Evolutionary conservation across 2,888 invertebrate species (phyloP).

Genomic region (Willowsia nigromaculata): DNA sequence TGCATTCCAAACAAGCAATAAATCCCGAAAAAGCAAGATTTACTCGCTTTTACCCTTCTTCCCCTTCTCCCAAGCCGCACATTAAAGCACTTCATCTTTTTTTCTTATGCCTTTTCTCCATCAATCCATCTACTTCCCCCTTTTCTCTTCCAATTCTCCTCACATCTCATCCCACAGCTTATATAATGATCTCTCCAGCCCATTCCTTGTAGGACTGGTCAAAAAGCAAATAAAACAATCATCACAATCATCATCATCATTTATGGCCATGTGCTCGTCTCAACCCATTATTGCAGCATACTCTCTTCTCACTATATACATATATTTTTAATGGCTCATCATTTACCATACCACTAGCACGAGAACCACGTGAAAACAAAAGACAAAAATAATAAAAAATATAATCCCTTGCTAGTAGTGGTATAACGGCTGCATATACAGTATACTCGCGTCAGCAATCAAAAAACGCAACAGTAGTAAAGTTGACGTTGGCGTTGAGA

Average conservation of each 20-base stretch:
- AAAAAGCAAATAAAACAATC: background rate
- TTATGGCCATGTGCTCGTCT: slow-evolving; percentile 60
- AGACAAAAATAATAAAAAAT: background rate
- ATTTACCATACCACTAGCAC: background rate
- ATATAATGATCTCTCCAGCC: background rate
- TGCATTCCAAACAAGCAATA: background rate
- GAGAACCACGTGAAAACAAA: slow-evolving; percentile 14
- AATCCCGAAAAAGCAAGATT: background rate
- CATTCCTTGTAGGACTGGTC: background rate
- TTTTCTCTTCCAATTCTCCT: background rate
- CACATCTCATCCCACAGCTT: background rate
- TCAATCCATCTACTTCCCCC: background rate
- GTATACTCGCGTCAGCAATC: background rate
- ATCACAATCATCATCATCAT: slow-evolving; percentile 10
- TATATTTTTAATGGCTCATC: background rate
- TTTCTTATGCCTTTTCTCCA: background rate
- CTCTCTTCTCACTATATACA: too few relatives aligned
- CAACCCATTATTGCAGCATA: too few relatives aligned
- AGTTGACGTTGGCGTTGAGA: too few relatives aligned
- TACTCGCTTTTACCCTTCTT: slow-evolving; percentile 6
- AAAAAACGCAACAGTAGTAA: too few relatives aligned
- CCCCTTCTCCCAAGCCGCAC: slow-evolving; percentile 36
- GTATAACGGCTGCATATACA: background rate
- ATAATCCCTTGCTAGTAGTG: background rate
- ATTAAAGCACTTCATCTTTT: slow-evolving; percentile 57